phyloP scores from a whole-genome alignment of 30 jellyfish, hydroid and myxozoan genomes.

The Aurelia aurita complex sp. Pacific region DNA sequence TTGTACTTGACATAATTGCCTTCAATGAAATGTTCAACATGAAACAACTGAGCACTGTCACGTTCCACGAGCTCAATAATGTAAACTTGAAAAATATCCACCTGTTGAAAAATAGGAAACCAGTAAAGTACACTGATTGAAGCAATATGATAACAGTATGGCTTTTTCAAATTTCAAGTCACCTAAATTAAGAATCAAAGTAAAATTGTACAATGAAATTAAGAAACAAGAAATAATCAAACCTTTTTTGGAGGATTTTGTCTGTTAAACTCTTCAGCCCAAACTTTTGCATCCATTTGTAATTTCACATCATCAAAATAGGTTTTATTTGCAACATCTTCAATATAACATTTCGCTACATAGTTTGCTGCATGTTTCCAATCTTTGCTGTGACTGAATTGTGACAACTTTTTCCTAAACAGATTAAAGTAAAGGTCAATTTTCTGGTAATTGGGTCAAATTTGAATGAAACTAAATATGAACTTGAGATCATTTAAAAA shows the following conservation, averaged over 20 bases:
- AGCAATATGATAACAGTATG: background rate
- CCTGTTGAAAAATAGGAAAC: constrained; percentile 37
- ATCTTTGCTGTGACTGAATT: constrained; percentile 72
- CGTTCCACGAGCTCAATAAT: constrained; percentile 79
- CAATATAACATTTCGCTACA: constrained; percentile 91
- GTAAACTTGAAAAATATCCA: constrained; percentile 93
- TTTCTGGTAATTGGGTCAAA: background rate
- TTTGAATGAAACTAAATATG: background rate
- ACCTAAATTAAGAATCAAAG: too few species aligned
- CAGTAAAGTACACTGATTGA: background rate
- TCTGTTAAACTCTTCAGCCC: constrained; percentile 98
- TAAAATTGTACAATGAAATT: too few species aligned
- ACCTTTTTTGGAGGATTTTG: constrained; percentile 98
- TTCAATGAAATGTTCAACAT: constrained; percentile 92
- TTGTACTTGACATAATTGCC: constrained; percentile 95
- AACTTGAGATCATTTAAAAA: background rate
- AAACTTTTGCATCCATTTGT: constrained; percentile 98
- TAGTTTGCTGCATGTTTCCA: constrained; percentile 92
- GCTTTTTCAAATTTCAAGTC: too few species aligned
- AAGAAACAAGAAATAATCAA: too few species aligned
- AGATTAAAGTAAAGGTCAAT: background rate
- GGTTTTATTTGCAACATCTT: constrained; percentile 72
- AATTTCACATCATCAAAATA: constrained; percentile 96
- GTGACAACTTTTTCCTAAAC: constrained; percentile 89
- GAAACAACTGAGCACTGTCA: constrained; percentile 84